Percentiles rank a stretch among this genome's conserved stretches.
These are phyloP conservation scores for Aplysina aerophoba DNA, from an alignment of 37 sponge, comb jelly and placozoan genomes.

Conservation along the genomic window DNA sequence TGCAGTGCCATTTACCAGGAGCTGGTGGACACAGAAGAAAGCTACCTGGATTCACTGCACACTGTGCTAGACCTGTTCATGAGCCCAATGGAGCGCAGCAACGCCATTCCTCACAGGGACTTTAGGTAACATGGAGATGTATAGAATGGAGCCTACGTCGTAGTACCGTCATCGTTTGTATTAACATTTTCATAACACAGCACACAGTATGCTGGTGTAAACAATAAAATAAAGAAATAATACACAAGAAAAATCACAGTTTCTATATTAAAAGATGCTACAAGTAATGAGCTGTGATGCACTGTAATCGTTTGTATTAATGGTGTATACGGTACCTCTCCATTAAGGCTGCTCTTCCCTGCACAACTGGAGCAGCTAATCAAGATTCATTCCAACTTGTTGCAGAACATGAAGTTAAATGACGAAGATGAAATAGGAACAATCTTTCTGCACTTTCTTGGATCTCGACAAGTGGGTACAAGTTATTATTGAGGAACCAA, in stretches of 20 bases:
- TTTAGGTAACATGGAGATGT: constrained; percentile 13
- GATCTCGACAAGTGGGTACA: constrained; percentile 12
- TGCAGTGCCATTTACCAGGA: constrained; percentile 3
- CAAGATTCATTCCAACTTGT: constrained; percentile 40
- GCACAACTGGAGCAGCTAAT: constrained; percentile 69
- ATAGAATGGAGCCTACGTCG: no score
- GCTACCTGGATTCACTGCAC: constrained; percentile 49
- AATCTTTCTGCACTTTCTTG: neutral
- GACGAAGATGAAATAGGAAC: neutral
- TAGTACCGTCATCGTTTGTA: no score
- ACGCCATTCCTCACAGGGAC: constrained; percentile 44
- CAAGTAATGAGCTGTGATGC: no score
- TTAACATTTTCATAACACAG: no score
- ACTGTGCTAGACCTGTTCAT: constrained; percentile 44
- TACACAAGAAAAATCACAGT: no score
- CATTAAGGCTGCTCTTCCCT: constrained; percentile 50
- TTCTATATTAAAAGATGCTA: no score
- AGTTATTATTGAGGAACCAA: no score
- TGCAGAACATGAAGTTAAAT: constrained; percentile 19
- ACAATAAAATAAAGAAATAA: no score
- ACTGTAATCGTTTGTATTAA: no score
- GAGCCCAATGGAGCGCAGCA: constrained; percentile 45
- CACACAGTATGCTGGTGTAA: no score
- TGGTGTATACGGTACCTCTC: no score
- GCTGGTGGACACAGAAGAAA: constrained; percentile 57